Evolutionary conservation across 2,113 vertebrate species (phyloP).

Genomic region (Sarotherodon lohbergeri): DNA sequence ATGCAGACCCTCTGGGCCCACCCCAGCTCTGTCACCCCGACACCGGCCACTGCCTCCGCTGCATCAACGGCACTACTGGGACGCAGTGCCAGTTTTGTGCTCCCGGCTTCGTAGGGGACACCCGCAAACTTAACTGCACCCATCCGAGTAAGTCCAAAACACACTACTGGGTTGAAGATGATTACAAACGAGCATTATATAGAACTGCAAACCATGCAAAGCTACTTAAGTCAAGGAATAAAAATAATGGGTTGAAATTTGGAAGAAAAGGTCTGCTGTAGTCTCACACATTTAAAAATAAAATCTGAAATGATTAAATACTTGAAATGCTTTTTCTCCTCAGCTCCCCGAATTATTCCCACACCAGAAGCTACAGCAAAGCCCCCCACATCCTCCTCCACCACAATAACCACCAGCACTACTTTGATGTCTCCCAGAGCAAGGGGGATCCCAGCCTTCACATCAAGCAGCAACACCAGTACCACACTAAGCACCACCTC

Average conservation of each 20-base stretch:
- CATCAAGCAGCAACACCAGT: constrained; percentile 52
- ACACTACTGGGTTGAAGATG: not conserved
- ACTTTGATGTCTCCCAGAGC: constrained; percentile 43
- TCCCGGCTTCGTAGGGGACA: constrained; percentile 74
- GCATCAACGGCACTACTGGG: constrained; percentile 81
- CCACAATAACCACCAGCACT: constrained; percentile 51
- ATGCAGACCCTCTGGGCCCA: constrained; percentile 72
- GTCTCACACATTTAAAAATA: not conserved
- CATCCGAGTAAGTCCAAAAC: constrained; percentile 70
- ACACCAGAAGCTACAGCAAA: constrained; percentile 9
- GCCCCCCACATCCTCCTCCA: not conserved
- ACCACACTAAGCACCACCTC: constrained; percentile 51
- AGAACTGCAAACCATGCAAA: not conserved
- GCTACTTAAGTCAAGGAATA: not conserved
- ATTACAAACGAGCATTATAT: not conserved
- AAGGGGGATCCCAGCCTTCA: not conserved
- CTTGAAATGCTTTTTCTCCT: not conserved
- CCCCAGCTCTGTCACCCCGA: constrained; percentile 77
- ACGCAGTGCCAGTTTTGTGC: constrained; percentile 79
- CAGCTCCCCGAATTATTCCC: constrained; percentile 38
- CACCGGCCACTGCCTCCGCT: constrained; percentile 81
- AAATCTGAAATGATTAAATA: not conserved
- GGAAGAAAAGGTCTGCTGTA: not conserved
- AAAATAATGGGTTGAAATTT: not conserved
- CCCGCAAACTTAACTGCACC: constrained; percentile 78